These are phyloP conservation scores for Oscheius sp. DNA, from an alignment of 2,888 invertebrate genomes.

Conservation along the genomic window DNA sequence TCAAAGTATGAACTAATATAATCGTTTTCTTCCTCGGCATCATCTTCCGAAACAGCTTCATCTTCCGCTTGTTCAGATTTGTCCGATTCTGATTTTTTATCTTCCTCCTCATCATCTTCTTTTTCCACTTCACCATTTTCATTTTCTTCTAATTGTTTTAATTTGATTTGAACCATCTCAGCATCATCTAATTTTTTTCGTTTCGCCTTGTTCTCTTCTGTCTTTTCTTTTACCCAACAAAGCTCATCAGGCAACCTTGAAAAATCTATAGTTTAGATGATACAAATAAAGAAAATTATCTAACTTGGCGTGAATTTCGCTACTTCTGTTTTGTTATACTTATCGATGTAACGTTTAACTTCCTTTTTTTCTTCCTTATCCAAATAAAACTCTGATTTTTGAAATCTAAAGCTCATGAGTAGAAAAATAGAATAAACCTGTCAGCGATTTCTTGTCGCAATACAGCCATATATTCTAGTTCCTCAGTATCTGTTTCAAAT, in stretches of 20 bases:
- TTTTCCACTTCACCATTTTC: conserved; percentile 37
- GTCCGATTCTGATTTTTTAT: conserved; percentile 32
- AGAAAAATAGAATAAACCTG: conserved; percentile 10
- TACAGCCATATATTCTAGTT: conserved; percentile 58
- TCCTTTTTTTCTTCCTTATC: conserved; percentile 53
- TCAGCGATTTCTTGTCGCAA: conserved; percentile 51
- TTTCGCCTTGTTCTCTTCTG: conserved; percentile 33
- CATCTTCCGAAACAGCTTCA: conserved; percentile 60
- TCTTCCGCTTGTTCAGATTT: conserved; percentile 45
- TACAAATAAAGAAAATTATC: not conserved
- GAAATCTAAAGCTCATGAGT: conserved; percentile 52
- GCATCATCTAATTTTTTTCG: conserved; percentile 34
- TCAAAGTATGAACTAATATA: conserved; percentile 68
- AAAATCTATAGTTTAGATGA: conserved; percentile 34
- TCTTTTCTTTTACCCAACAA: conserved; percentile 34
- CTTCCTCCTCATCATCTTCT: conserved; percentile 34
- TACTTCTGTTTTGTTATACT: conserved; percentile 49
- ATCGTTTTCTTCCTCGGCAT: conserved; percentile 68
- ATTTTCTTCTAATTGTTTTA: conserved; percentile 46
- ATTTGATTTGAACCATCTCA: conserved; percentile 30
- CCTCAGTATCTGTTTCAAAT: conserved; percentile 36
- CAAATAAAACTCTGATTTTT: conserved; percentile 60
- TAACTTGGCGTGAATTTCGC: conserved; percentile 51
- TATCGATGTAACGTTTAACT: conserved; percentile 66
- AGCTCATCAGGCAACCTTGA: conserved; percentile 45